Conservation (phyloP, 1,140 invertebrate genomes). For the Zaprionus vittiger region DNA sequence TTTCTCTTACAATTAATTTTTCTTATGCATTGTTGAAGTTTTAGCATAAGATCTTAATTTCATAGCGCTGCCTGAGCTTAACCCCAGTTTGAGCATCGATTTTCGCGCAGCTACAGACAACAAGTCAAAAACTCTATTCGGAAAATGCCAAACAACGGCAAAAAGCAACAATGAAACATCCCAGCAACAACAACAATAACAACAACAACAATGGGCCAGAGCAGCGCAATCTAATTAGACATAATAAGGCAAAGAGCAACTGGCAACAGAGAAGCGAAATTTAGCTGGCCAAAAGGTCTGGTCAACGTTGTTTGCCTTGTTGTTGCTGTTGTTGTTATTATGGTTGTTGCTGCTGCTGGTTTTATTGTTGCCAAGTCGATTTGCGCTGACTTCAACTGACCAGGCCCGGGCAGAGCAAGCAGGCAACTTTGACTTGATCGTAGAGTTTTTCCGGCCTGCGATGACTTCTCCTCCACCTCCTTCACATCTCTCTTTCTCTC, state of each 20-base stretch:
- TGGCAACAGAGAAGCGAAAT: constrained; percentile 41
- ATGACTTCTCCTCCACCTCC: constrained; percentile 10
- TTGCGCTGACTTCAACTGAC: constrained; percentile 17
- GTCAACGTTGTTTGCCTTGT: constrained; percentile 34
- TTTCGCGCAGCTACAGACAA: constrained; percentile 12
- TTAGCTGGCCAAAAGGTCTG: constrained; percentile 63
- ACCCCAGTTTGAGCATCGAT: constrained; percentile 32
- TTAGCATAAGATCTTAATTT: constrained; percentile 16
- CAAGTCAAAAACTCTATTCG: constrained; percentile 36
- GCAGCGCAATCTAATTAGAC: constrained; percentile 76
- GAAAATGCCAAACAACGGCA: constrained; percentile 31
- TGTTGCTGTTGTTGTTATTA: neutral
- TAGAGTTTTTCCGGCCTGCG: constrained; percentile 61
- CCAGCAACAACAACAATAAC: constrained; percentile 19
- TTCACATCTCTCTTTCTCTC: constrained; percentile 19
- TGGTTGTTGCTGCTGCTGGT: constrained; percentile 11
- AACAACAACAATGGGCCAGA: constrained; percentile 15
- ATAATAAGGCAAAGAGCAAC: constrained; percentile 70
- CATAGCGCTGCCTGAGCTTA: constrained; percentile 32
- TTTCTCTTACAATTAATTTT: neutral
- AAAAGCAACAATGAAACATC: constrained; percentile 37
- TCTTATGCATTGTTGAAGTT: neutral
- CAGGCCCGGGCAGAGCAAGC: constrained; percentile 25
- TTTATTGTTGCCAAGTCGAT: constrained; percentile 47
- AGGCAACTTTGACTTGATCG: constrained; percentile 50